Conservation (phyloP, 1,140 invertebrate species). For the Caerostris darwini region DNA sequence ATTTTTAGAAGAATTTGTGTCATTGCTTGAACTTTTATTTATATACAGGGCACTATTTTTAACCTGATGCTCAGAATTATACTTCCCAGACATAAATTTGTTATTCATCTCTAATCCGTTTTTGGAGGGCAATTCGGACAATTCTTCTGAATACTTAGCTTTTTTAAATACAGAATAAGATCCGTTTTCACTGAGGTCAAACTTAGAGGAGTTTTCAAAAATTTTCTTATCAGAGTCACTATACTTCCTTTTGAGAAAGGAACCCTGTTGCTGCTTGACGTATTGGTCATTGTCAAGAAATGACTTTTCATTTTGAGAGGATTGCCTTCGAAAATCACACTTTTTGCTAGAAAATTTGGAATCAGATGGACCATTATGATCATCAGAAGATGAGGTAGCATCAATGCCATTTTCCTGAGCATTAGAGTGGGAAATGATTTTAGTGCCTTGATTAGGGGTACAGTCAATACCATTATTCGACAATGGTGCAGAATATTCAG, state of each 20-base stretch:
- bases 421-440: constrained; percentile 18
- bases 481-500: background rate
- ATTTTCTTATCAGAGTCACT: constrained; percentile 56
- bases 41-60: background rate
- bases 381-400: background rate
- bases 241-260: constrained; percentile 75
- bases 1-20: background rate
- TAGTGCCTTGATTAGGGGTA: background rate
- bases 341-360: constrained; percentile 45
- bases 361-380: background rate
- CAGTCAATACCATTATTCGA: background rate
- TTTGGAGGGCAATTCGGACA: background rate
- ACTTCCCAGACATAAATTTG: background rate
- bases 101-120: constrained; percentile 9
- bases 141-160: constrained; percentile 52
- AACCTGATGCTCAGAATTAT: background rate
- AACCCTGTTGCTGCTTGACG: constrained; percentile 1
- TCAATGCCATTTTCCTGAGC: constrained; percentile 37
- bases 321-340: constrained; percentile 71
- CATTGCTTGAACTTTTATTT: background rate
- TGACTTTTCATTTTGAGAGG: constrained; percentile 30
- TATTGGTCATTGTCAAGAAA: constrained; percentile 46
- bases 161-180: constrained; percentile 69
- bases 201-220: constrained; percentile 45
- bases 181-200: constrained; percentile 46